Conservation (phyloP, 2,113 vertebrate genomes). For the Carlito syrichta region DNA sequence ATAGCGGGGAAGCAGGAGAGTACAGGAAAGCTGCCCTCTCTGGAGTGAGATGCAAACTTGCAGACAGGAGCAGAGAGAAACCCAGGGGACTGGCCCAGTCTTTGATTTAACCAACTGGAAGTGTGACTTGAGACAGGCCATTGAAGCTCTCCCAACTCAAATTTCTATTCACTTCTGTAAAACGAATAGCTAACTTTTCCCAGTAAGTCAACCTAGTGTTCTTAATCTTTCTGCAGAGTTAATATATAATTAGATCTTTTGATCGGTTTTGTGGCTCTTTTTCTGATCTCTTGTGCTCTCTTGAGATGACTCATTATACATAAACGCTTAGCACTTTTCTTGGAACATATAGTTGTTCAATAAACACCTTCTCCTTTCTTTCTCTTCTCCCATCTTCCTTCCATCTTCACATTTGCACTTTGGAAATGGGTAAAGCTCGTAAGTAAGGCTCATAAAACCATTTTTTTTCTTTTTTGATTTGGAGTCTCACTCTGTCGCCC, state of each 20-base stretch:
- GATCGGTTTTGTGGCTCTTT: not conserved
- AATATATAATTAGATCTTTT: not conserved
- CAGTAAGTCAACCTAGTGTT: not conserved
- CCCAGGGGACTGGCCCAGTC: not conserved
- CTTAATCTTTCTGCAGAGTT: not conserved
- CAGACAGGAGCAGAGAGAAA: not conserved
- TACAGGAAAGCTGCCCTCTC: too few species aligned
- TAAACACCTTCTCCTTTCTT: not conserved
- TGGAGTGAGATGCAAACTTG: not conserved
- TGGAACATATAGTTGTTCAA: not conserved
- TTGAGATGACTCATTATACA: not conserved
- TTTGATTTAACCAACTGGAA: not conserved
- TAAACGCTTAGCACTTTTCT: not conserved
- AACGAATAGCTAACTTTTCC: not conserved
- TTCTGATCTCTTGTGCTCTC: not conserved
- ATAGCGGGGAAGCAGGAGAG: not conserved
- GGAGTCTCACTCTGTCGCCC: too few species aligned
- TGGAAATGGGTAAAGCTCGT: not conserved
- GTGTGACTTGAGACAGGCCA: not conserved
- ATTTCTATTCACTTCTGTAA: not conserved
- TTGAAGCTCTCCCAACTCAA: not conserved
- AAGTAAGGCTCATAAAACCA: not conserved
- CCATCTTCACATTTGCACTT: not conserved
- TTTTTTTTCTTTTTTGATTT: too few species aligned
- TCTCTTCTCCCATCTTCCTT: not conserved